Evolutionary conservation across 2,797 vertebrate genomes (phyloP).

Genomic region (Gorsachius magnificus): DNA sequence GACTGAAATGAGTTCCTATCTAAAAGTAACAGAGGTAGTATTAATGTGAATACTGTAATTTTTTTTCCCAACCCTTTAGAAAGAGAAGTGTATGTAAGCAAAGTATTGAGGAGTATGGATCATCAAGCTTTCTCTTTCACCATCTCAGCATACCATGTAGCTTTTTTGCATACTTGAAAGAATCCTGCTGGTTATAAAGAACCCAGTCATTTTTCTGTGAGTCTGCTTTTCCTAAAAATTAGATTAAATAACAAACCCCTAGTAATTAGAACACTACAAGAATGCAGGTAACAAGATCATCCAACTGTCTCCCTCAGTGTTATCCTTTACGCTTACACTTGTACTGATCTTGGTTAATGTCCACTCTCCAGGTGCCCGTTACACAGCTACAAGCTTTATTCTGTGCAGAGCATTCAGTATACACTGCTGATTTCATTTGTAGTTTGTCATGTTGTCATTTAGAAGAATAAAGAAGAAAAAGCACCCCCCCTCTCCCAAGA

Average conservation of each 20-base stretch:
- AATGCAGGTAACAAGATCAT: neutral
- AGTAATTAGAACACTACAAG: neutral
- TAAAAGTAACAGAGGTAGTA: neutral
- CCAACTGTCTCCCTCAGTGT: neutral
- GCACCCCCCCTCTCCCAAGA: rapidly evolving
- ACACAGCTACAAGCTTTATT: neutral
- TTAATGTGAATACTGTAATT: neutral
- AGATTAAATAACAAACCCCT: neutral
- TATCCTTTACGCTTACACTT: neutral
- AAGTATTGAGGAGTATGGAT: neutral
- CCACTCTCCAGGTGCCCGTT: neutral
- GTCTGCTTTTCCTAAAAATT: neutral
- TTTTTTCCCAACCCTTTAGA: neutral
- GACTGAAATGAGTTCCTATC: neutral
- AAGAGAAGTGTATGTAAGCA: neutral
- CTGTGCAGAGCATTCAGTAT: neutral
- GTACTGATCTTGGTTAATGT: neutral
- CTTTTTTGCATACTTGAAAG: neutral
- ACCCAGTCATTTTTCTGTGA: neutral
- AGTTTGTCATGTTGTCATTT: neutral
- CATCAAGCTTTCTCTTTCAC: neutral
- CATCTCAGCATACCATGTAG: neutral
- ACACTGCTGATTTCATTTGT: neutral
- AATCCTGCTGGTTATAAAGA: neutral
- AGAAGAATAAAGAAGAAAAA: neutral